Evolutionary conservation across 2,113 vertebrate genomes (phyloP).

Genomic region (Sus scrofa): T2T-Sscrofa CM000820.6:126687501-126688000

Average conservation of each 20-base stretch:
- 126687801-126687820: slow-evolving; percentile 14
- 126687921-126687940: neutral
- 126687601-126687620: neutral
- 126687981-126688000: too few relatives aligned
- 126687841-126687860: neutral
- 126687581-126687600: neutral
- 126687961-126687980: too few relatives aligned
- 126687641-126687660: neutral
- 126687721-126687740: slow-evolving; percentile 37
- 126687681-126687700: neutral
- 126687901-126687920: neutral
- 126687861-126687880: neutral
- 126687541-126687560: neutral
- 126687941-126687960: too few relatives aligned
- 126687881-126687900: neutral
- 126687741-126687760: slow-evolving; percentile 34
- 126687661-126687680: neutral
- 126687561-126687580: neutral
- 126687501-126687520: neutral
- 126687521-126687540: neutral
- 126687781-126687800: slow-evolving; percentile 32
- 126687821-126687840: neutral
- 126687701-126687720: neutral
- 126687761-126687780: neutral
- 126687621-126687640: neutral